Base-by-base conservation (phyloP, 1,140 invertebrate species). In the Dreissena polymorpha region DNA sequence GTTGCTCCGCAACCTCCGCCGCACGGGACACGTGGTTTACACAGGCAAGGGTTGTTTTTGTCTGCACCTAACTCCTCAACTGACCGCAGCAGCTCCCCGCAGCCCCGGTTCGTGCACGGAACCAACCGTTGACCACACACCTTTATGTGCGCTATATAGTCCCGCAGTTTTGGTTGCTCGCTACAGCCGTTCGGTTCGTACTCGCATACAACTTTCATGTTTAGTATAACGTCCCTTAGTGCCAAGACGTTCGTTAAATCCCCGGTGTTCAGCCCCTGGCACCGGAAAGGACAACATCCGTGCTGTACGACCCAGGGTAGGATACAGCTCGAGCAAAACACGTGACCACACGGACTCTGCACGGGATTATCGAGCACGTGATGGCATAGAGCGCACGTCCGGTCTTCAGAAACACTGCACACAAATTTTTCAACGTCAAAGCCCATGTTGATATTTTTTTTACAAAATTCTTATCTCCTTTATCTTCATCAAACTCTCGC, bases 261-360 rank as follows among this genome's bases (percentile, higher is more conserved):
- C 14, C 65, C 60, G 1, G 89, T 83, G 39, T 73, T 85, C 13
- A 88, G 72, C 23, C 68, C 13, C 25, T 82, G 82, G 60, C 89
- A 90, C 8, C 82, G 75, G 63, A 85, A 64, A 1, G 89, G 88
- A 78, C 89, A 90, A 14, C 57, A 65, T 13, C 88, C 86, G 63
- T 89, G 86, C 18, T 81, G 74, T 8, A 87, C 80, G 13, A 89
- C 83, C 88, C 88, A 90, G 10, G 87, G 89, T n/a, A 88, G 63
- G 39, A 88, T 87, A 76, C 89, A 90, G 14, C 86, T 81, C 0
- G 88, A 90, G 73, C 89, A 89, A 78, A 88, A 90, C 50, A 89
- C 86, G 65, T 90, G 89, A 21, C 76, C 78, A 65, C 89, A 90
- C 6, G 86, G 83, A 14, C 86, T 82, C 14, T 85, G 57, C 18